Base-by-base conservation (phyloP, 2,888 invertebrate species). In the Epsilonema sp. region DNA sequence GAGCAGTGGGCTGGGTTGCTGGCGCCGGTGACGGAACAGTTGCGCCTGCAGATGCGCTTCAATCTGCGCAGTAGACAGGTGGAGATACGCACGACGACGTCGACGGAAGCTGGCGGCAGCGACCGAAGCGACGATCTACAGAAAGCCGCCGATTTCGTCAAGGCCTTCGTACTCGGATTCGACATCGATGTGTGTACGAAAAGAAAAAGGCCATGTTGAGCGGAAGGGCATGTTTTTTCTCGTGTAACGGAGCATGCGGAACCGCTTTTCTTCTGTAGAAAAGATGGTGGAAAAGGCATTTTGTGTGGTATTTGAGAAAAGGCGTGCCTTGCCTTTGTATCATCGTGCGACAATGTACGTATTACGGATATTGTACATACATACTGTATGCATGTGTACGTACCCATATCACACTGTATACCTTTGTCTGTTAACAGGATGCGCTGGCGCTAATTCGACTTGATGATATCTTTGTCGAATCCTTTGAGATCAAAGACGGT, bases 81-180 rank as follows among this genome's bases (percentile, higher is more conserved):
- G 1, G 89, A 90, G 71, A 78, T 90, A 44, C 76, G 81, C 56
- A 54, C 57, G 46, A n/a, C n/a, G n/a, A n/a, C n/a, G n/a, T n/a
- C n/a, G n/a, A n/a, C n/a, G n/a, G n/a, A n/a, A n/a, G n/a, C n/a
- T n/a, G n/a, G n/a, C n/a, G n/a, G n/a, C n/a, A 58, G 60, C 3
- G 47, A 52, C 39, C 78, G 80, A 59, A 82, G 83, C 0, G 75
- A 76, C 55, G 89, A 92, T 61, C 71, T 97, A 51, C 94, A 97
- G 66, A 94, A 90, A 70, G 97, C 82, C 43, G 87, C 90, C 16
- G 97, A 99, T 70, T 99, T 99, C 74, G 84, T 99, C 0, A 81
- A 80, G 68, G 94, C 94, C 1, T 94, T 94, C 63, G 74, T 90
- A 25, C 79, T 79, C 56, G 97, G 97, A 3, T 97, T 99, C 67